phyloP scores from a whole-genome alignment of 2,888 invertebrate species.

The Heteromurus nitidus region DNA sequence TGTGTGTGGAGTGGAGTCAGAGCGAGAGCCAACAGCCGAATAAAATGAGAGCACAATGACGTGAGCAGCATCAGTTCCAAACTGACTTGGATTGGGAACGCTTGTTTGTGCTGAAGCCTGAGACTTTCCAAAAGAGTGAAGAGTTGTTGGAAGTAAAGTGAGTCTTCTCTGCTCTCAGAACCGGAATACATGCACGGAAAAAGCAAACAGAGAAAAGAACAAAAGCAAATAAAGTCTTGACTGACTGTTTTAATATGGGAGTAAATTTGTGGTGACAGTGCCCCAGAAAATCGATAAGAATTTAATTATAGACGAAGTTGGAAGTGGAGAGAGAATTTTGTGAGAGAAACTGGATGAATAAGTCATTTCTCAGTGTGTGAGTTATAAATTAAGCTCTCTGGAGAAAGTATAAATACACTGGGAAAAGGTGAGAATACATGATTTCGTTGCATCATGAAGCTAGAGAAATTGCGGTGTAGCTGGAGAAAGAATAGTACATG shows the following conservation, averaged over 20 bases:
- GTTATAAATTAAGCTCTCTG: no score
- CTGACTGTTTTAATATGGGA: not conserved
- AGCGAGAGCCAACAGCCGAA: not conserved
- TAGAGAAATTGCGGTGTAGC: no score
- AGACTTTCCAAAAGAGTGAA: not conserved
- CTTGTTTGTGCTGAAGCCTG: not conserved
- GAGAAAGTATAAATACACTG: no score
- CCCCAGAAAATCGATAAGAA: not conserved
- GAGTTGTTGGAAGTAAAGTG: not conserved
- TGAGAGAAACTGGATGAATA: no score
- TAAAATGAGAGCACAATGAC: conserved; percentile 51
- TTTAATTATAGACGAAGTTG: not conserved
- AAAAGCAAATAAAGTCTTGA: not conserved
- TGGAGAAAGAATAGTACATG: no score
- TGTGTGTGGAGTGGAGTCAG: not conserved
- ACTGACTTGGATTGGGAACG: conserved; percentile 6
- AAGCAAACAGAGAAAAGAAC: not conserved
- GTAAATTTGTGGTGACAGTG: conserved; percentile 1
- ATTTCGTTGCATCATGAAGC: no score
- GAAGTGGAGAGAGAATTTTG: not conserved
- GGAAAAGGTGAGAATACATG: no score
- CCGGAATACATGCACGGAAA: not conserved
- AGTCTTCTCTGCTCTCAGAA: not conserved
- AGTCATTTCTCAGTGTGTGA: no score
- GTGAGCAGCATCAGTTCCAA: conserved; percentile 45